phyloP scores from a whole-genome alignment of 2,797 vertebrate species.

The Lutjanus campechanus region DNA sequence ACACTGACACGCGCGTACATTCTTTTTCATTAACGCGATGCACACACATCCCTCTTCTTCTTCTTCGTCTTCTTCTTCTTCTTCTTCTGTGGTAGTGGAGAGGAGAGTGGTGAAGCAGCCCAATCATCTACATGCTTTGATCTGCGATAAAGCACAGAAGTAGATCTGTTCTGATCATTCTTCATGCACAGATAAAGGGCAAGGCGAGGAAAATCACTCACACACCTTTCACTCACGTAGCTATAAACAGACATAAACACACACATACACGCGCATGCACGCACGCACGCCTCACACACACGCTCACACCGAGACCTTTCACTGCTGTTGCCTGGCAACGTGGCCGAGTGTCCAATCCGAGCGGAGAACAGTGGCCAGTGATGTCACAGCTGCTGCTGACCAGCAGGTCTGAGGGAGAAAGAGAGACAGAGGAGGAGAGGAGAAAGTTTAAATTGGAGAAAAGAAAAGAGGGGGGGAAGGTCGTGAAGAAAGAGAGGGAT shows the following conservation, averaged over 20 bases:
- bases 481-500: constrained; percentile 21
- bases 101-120: constrained; percentile 57
- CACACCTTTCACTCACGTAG: constrained; percentile 81
- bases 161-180: constrained; percentile 81
- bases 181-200: constrained; percentile 84
- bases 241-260: constrained; percentile 84
- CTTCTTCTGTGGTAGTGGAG: constrained; percentile 66
- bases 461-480: constrained; percentile 59
- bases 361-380: constrained; percentile 87
- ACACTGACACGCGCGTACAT: constrained; percentile 68
- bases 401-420: constrained; percentile 77
- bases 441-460: constrained; percentile 78
- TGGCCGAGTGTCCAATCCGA: constrained; percentile 87
- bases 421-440: constrained; percentile 60
- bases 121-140: constrained; percentile 82
- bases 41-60: constrained; percentile 71
- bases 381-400: constrained; percentile 89
- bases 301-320: constrained; percentile 85
- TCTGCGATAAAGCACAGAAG: constrained; percentile 73
- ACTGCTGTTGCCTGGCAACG: constrained; percentile 90
- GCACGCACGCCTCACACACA: constrained; percentile 42
- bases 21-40: constrained; percentile 75
- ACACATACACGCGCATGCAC: constrained; percentile 50
- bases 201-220: constrained; percentile 80
- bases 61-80: constrained; percentile 76